phyloP scores from a whole-genome alignment of 2,888 invertebrate species.

The Cenopis cana region DNA sequence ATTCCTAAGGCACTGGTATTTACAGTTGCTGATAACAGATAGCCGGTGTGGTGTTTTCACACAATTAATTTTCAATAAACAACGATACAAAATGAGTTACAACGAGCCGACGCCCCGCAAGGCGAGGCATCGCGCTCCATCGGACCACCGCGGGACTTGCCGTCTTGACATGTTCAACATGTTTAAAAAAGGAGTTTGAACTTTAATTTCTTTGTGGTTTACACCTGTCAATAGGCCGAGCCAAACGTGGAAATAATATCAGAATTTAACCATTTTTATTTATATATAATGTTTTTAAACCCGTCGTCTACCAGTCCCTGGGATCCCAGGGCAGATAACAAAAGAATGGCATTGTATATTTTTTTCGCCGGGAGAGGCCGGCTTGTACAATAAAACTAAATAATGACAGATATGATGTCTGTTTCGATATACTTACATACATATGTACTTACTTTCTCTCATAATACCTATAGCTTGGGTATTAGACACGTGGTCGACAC shows the following conservation, averaged over 20 bases:
- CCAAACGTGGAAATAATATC: slow-evolving; percentile 7
- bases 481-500: not conserved
- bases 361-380: no score
- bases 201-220: slow-evolving; percentile 44
- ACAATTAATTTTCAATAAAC: slow-evolving; percentile 78
- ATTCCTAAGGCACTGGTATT: slow-evolving; percentile 49
- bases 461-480: no score
- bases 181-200: slow-evolving; percentile 47
- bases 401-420: not conserved
- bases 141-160: slow-evolving; percentile 63
- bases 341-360: no score
- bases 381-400: no score
- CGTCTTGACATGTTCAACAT: slow-evolving; percentile 55
- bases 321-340: no score
- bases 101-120: slow-evolving; percentile 62
- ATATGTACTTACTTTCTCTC: not conserved
- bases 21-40: slow-evolving; percentile 57
- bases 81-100: slow-evolving; percentile 66
- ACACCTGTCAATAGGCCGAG: slow-evolving; percentile 43
- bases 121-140: slow-evolving; percentile 61
- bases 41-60: slow-evolving; percentile 63
- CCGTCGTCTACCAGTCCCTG: no score
- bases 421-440: slow-evolving; percentile 16
- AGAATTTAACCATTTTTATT: not conserved
- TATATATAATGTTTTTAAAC: not conserved